These are phyloP conservation scores for Acanthiza pusilla DNA, from an alignment of 2,797 vertebrate genomes.

Conservation along the genomic window DNA sequence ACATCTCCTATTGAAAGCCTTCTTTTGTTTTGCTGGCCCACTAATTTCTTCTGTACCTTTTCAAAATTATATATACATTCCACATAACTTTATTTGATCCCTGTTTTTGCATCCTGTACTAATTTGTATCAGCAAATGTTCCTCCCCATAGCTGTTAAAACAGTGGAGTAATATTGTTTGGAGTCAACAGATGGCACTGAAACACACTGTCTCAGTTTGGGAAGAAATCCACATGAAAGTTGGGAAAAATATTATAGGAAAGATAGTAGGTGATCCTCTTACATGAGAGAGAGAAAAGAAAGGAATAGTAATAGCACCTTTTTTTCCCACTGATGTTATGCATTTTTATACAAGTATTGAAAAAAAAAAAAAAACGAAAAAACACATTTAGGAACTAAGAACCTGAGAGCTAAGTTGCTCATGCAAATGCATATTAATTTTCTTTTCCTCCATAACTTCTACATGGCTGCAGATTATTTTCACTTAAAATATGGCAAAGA, in stretches of 20 bases:
- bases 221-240: neutral
- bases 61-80: neutral
- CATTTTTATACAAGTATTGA: neutral
- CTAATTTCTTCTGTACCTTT: neutral
- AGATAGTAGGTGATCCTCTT: neutral
- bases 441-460: neutral
- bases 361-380: neutral
- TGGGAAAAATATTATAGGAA: neutral
- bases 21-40: neutral
- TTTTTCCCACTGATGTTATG: neutral
- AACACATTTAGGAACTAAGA: neutral
- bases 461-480: neutral
- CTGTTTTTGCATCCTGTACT: neutral
- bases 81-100: neutral
- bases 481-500: neutral
- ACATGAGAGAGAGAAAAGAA: neutral
- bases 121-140: neutral
- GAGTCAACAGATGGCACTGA: constrained; percentile 52
- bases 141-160: neutral
- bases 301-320: neutral
- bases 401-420: neutral
- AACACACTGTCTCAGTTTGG: neutral
- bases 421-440: neutral
- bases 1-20: neutral
- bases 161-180: neutral